phyloP scores from a whole-genome alignment of 30 jellyfish, hydroid and myxozoan genomes.

The Cassiopea andromeda region DNA sequence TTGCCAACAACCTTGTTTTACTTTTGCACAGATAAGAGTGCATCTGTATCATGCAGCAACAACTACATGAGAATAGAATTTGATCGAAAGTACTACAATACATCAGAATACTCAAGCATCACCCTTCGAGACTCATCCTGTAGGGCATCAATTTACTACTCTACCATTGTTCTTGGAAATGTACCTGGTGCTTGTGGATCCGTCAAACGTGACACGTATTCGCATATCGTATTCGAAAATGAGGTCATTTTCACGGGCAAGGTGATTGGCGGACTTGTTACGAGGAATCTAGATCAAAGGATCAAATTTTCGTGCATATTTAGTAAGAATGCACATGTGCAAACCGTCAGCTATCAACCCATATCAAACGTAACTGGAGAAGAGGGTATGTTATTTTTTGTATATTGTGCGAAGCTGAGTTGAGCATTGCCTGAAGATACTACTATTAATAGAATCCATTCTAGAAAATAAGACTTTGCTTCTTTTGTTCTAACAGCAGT shows the following conservation, averaged over 20 bases:
- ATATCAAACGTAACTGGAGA: constrained; percentile 11
- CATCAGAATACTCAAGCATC: constrained; percentile 22
- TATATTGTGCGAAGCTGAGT: too few species aligned
- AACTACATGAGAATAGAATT: constrained; percentile 30
- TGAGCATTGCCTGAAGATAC: too few species aligned
- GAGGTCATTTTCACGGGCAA: constrained; percentile 44
- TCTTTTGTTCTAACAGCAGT: too few species aligned
- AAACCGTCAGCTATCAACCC: constrained; percentile 11
- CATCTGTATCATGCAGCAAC: constrained; percentile 27
- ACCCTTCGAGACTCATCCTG: constrained; percentile 42
- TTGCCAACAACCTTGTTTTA: background rate
- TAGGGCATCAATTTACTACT: background rate
- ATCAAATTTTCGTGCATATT: background rate
- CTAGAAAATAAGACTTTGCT: too few species aligned
- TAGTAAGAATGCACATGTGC: background rate
- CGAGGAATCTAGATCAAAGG: constrained; percentile 17
- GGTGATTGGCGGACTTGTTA: background rate
- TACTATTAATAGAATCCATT: too few species aligned
- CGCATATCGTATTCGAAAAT: constrained; percentile 21
- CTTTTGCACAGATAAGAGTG: background rate
- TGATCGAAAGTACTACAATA: constrained; percentile 13
- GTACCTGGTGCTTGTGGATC: constrained; percentile 33
- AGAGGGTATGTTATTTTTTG: constrained; percentile 23
- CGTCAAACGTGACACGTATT: background rate
- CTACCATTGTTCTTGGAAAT: constrained; percentile 22